These are phyloP conservation scores for Nothura maculosa DNA, from an alignment of 2,797 vertebrate species.

Conservation along the genomic window DNA sequence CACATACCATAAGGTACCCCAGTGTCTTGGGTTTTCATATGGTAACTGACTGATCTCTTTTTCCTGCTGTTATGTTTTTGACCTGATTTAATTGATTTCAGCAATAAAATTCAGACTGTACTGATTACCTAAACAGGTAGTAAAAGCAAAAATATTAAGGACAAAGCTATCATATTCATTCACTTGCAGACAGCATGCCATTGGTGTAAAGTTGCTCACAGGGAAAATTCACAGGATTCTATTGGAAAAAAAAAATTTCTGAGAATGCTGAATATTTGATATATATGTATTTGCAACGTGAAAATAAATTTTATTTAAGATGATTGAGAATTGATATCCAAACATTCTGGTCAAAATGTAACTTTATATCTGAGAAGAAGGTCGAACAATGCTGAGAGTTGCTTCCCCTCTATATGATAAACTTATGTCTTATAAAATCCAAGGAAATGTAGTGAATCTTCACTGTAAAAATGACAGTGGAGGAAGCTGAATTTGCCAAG, in stretches of 20 bases:
- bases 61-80: constrained; percentile 79
- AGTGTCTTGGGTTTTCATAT: constrained; percentile 80
- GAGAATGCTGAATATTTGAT: constrained; percentile 16
- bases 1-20: constrained; percentile 83
- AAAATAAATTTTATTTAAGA: constrained; percentile 57
- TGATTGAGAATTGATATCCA: constrained; percentile 14
- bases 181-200: not conserved
- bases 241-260: constrained; percentile 8
- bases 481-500: not conserved
- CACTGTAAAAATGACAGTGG: not conserved
- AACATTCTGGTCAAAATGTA: constrained; percentile 31
- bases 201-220: constrained; percentile 2
- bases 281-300: constrained; percentile 14
- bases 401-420: constrained; percentile 8
- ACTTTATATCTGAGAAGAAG: constrained; percentile 21
- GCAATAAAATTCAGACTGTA: constrained; percentile 56
- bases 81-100: constrained; percentile 83
- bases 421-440: not conserved
- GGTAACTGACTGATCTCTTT: constrained; percentile 75
- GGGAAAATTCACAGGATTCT: constrained; percentile 33
- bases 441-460: not conserved
- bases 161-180: constrained; percentile 25
- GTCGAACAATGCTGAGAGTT: not conserved
- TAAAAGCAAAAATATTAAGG: constrained; percentile 38
- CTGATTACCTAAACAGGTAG: constrained; percentile 78